These are phyloP conservation scores for Tenthredo mesomela DNA, from an alignment of 2,888 invertebrate species.

Conservation along the genomic window DNA sequence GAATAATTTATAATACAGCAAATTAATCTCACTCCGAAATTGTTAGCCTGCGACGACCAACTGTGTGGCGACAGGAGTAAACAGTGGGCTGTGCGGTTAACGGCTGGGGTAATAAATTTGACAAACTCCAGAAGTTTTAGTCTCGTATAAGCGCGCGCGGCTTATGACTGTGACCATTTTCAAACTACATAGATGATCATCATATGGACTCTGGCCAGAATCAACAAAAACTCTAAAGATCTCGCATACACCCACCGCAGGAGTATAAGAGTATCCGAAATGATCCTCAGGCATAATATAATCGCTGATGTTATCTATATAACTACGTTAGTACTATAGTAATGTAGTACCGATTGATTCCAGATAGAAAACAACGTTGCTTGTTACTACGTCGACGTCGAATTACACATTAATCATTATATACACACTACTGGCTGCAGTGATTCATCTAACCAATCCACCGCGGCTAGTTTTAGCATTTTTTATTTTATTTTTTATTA, in stretches of 20 bases:
- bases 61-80: slow-evolving; percentile 36
- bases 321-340: no score
- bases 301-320: neutral
- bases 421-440: no score
- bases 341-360: slow-evolving; percentile 31
- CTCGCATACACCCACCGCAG: neutral
- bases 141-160: neutral
- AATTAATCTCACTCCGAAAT: neutral
- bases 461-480: neutral
- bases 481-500: no score
- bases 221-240: neutral
- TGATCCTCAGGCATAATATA: neutral
- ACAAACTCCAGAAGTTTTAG: slow-evolving; percentile 29
- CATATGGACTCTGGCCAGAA: slow-evolving; percentile 43
- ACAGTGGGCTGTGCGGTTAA: slow-evolving; percentile 36
- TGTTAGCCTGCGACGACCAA: neutral
- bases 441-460: neutral
- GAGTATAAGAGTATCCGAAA: neutral
- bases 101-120: slow-evolving; percentile 42
- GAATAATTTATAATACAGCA: no score
- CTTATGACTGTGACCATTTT: neutral
- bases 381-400: slow-evolving; percentile 1
- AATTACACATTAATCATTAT: slow-evolving; percentile 21
- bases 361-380: slow-evolving; percentile 17
- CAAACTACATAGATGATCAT: neutral